Percentiles rank a stretch among this genome's conserved stretches.
Conservation (phyloP, 2,113 vertebrate species). For the Damaliscus lunatus region DNA sequence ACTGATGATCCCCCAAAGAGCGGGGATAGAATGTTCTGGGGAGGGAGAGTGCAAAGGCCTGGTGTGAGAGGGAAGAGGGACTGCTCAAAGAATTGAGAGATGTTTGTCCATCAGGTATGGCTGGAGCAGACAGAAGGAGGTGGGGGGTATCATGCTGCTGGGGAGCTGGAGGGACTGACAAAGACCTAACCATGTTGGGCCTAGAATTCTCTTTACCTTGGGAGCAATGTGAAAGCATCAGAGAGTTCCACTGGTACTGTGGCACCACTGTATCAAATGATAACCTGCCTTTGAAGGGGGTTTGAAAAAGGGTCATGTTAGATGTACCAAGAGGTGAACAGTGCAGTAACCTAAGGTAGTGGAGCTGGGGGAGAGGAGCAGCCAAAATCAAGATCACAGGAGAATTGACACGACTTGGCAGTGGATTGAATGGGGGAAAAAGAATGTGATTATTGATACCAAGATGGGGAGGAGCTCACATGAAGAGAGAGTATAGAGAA, state of each 20-base stretch:
- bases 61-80: not conserved
- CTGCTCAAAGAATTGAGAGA: not conserved
- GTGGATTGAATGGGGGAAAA: not conserved
- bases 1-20: not conserved
- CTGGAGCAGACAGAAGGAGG: not conserved
- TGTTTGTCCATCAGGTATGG: not conserved
- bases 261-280: not conserved
- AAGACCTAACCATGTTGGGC: not conserved
- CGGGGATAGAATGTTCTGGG: not conserved
- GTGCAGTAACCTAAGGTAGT: not conserved
- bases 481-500: not conserved
- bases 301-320: not conserved
- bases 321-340: not conserved
- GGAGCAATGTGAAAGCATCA: not conserved
- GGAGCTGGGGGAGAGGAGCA: not conserved
- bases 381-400: not conserved
- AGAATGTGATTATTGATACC: not conserved
- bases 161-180: not conserved
- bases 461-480: not conserved
- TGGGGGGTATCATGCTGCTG: not conserved
- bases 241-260: not conserved
- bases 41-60: not conserved
- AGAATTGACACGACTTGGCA: fast-evolving
- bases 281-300: not conserved
- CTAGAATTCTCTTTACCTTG: not conserved